A percentile compares a stretch with the other conserved stretches of the same genome.
Conservation (phyloP, 2,888 invertebrate genomes). For the Drosophila mimetica region DNA sequence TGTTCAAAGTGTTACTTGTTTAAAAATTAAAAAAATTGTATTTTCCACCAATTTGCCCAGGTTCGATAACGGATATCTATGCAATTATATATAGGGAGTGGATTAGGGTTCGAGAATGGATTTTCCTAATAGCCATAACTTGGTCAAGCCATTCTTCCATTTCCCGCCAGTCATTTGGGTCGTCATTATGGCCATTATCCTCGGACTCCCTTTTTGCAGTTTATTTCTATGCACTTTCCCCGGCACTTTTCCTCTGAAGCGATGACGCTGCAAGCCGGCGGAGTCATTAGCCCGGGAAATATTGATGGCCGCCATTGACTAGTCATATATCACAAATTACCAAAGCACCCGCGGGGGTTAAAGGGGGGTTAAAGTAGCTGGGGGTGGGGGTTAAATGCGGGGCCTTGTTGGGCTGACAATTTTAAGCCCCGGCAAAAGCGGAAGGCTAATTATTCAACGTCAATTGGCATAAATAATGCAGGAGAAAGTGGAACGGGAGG, state of each 20-base stretch:
- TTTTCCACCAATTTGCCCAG: conserved; percentile 11
- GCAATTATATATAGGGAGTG: background rate
- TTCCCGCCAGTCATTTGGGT: conserved; percentile 34
- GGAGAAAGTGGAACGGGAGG: conserved; percentile 7
- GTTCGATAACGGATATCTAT: background rate
- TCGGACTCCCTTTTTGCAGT: conserved; percentile 5
- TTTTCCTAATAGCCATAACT: conserved; percentile 30
- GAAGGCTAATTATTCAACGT: conserved; percentile 75
- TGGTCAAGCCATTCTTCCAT: conserved; percentile 6
- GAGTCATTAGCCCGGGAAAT: conserved; percentile 58
- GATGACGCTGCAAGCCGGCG: conserved; percentile 40
- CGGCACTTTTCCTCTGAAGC: conserved; percentile 3
- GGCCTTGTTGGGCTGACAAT: conserved; percentile 28
- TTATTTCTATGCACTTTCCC: conserved; percentile 14
- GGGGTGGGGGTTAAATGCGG: background rate
- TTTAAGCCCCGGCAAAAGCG: conserved; percentile 34
- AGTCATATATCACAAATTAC: conserved; percentile 54
- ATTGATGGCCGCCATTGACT: conserved; percentile 63
- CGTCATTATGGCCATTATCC: conserved; percentile 40
- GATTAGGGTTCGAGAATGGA: conserved; percentile 8
- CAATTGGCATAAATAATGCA: conserved; percentile 76
- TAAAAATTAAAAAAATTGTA: conserved; percentile 22
- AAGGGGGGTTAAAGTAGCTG: background rate
- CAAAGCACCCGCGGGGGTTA: conserved; percentile 7
- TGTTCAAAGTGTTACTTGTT: background rate